phyloP scores from a whole-genome alignment of 2,888 invertebrate species.

The Tinea pellionella region DNA sequence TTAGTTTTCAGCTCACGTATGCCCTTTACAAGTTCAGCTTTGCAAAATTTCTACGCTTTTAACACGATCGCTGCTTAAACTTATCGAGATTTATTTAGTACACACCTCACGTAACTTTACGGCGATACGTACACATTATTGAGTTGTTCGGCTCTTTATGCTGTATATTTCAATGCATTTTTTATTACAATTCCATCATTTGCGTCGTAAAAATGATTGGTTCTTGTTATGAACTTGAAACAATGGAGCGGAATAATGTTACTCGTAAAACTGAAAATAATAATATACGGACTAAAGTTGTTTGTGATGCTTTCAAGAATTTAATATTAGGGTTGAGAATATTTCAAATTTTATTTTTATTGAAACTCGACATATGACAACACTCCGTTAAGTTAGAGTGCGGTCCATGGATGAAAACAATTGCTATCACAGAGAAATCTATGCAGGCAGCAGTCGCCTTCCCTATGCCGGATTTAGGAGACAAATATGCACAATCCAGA shows the following conservation, averaged over 20 bases:
- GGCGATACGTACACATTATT: conserved; percentile 11
- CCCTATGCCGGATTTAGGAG: no score
- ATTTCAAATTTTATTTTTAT: no score
- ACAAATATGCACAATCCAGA: no score
- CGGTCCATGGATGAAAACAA: no score
- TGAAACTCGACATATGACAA: no score
- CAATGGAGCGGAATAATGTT: background rate
- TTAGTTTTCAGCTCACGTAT: conserved; percentile 31
- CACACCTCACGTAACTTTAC: conserved; percentile 22
- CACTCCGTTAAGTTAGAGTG: no score
- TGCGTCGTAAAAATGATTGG: background rate
- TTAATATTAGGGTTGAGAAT: no score
- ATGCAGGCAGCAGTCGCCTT: no score
- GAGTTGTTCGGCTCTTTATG: background rate
- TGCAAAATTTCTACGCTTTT: conserved; percentile 31
- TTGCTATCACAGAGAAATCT: no score
- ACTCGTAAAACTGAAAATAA: background rate
- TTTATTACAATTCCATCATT: background rate
- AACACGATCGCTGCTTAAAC: conserved; percentile 24
- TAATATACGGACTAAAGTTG: no score
- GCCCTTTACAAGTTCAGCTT: conserved; percentile 33
- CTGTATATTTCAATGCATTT: background rate
- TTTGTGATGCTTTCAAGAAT: no score
- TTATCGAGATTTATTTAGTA: conserved; percentile 27
- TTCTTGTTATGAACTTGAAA: background rate